These are phyloP conservation scores for Drosophila ezoana DNA, from an alignment of 2,888 invertebrate genomes.

Conservation along the genomic window DNA sequence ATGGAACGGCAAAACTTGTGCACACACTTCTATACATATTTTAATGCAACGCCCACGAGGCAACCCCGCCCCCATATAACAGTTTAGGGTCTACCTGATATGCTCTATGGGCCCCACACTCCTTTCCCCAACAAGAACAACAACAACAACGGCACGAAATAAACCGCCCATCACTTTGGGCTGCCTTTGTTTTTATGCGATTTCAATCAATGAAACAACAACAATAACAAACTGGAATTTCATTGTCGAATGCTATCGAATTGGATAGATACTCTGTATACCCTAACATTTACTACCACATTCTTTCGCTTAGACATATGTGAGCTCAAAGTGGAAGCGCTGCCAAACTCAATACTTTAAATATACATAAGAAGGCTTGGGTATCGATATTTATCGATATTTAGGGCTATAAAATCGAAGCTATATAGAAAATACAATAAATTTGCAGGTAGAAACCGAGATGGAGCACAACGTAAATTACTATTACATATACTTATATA, in stretches of 20 bases:
- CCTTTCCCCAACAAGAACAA: neutral
- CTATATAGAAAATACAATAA: no score
- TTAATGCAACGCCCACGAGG: conserved; percentile 6
- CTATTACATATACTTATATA: no score
- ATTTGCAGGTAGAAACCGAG: no score
- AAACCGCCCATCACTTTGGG: conserved; percentile 6
- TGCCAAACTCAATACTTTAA: no score
- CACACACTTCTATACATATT: conserved; percentile 3
- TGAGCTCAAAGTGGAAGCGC: no score
- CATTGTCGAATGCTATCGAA: neutral
- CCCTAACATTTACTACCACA: no score
- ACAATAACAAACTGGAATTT: conserved; percentile 18
- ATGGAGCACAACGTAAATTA: no score
- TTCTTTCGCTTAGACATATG: no score
- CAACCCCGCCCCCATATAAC: conserved; percentile 4
- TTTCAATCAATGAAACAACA: conserved; percentile 71
- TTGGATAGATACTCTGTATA: neutral
- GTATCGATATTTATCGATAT: no score
- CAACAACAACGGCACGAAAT: neutral
- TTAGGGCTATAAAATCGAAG: no score
- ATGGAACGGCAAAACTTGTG: conserved; percentile 44
- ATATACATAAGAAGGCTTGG: neutral
- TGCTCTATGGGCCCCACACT: neutral
- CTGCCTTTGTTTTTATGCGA: conserved; percentile 74
- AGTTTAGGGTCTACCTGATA: conserved; percentile 4